A percentile compares a stretch with the other conserved stretches of the same genome.
Conservation (phyloP, 1,140 invertebrate species). For the Mesaphorura yosii region DNA sequence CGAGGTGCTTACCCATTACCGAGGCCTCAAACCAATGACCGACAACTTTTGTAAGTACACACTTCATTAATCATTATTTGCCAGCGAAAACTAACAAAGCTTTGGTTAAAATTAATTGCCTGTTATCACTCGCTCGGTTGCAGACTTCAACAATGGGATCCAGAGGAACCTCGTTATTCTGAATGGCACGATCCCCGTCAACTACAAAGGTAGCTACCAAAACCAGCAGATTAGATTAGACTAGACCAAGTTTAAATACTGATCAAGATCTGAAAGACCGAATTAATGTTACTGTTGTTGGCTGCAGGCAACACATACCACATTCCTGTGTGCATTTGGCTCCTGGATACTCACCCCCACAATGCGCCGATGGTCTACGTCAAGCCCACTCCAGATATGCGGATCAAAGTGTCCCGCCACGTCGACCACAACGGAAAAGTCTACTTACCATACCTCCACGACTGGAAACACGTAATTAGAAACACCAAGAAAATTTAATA, state of each 20-base stretch:
- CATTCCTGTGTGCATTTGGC: constrained; percentile 92
- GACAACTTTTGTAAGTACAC: constrained; percentile 50
- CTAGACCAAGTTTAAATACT: not conserved
- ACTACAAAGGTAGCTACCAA: constrained; percentile 59
- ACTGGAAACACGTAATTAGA: constrained; percentile 80
- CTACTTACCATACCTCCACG: constrained; percentile 90
- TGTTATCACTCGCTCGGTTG: too few relatives aligned
- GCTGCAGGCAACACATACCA: constrained; percentile 70
- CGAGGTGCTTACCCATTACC: constrained; percentile 56
- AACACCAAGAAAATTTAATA: too few relatives aligned
- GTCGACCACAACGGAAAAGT: constrained; percentile 93
- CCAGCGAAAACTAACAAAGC: not conserved
- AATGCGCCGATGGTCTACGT: constrained; percentile 97
- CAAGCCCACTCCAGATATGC: constrained; percentile 88
- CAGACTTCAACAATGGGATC: constrained; percentile 83
- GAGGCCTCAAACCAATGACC: constrained; percentile 51
- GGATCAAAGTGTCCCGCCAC: constrained; percentile 83
- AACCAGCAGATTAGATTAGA: not conserved
- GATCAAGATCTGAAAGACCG: not conserved
- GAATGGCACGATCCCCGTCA: constrained; percentile 83
- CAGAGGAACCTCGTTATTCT: constrained; percentile 70
- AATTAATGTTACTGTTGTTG: not conserved
- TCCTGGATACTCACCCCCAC: constrained; percentile 93
- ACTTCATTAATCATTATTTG: not conserved
- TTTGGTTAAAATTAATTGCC: not conserved